These are phyloP conservation scores for Toxotes lorentzi DNA, from an alignment of 2,797 vertebrate species.

Conservation along the genomic window DNA sequence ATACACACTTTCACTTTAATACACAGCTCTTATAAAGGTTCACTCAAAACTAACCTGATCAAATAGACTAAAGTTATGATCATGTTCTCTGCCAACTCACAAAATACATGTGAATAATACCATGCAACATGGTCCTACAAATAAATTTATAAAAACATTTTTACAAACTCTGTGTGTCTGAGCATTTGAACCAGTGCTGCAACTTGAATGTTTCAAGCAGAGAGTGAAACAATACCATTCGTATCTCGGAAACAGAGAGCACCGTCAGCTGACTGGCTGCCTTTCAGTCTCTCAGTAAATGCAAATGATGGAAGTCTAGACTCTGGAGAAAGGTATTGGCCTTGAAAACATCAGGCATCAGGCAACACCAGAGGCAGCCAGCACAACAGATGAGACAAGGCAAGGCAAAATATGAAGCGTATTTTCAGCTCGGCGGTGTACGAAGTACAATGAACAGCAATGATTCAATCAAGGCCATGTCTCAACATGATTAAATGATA, in stretches of 20 bases:
- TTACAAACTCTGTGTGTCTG: background rate
- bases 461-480: constrained; percentile 33
- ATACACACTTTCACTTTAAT: constrained; percentile 52
- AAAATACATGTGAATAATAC: constrained; percentile 5
- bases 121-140: background rate
- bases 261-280: constrained; percentile 27
- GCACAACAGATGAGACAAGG: constrained; percentile 48
- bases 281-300: constrained; percentile 42
- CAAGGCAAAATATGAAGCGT: constrained; percentile 37
- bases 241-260: constrained; percentile 42
- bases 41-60: constrained; percentile 42
- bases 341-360: constrained; percentile 39
- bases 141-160: constrained; percentile 8
- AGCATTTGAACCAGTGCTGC: constrained; percentile 6
- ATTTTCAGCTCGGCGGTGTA: constrained; percentile 48
- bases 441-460: constrained; percentile 24
- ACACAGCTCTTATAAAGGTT: constrained; percentile 37
- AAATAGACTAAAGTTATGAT: constrained; percentile 35
- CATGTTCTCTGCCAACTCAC: constrained; percentile 15
- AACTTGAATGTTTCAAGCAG: constrained; percentile 2
- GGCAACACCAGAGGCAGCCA: constrained; percentile 37
- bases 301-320: constrained; percentile 57
- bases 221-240: constrained; percentile 12
- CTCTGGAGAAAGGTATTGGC: constrained; percentile 36
- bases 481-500: constrained; percentile 44